Evolutionary conservation across 2,113 vertebrate genomes (phyloP).

Genomic region (Serinus canaria): DNA sequence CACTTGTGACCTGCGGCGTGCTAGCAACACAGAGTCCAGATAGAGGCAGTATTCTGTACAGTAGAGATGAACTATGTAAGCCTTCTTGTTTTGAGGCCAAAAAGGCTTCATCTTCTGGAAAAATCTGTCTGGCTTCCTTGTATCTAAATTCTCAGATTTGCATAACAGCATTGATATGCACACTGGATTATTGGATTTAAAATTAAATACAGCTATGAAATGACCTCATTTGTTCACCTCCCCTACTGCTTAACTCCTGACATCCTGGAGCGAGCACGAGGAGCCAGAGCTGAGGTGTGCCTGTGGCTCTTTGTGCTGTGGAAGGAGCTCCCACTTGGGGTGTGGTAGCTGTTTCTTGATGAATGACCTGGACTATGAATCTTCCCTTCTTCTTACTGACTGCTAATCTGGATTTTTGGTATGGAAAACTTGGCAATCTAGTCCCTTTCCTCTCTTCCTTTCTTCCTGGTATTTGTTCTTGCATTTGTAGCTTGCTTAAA

Average conservation of each 20-base stretch:
- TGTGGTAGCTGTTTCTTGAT: conserved; percentile 52
- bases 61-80: conserved; percentile 64
- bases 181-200: conserved; percentile 72
- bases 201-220: conserved; percentile 71
- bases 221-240: conserved; percentile 48
- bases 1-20: conserved; percentile 57
- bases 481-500: conserved; percentile 77
- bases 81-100: conserved; percentile 66
- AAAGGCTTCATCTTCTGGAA: conserved; percentile 68
- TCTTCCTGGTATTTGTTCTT: conserved; percentile 70
- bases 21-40: conserved; percentile 59
- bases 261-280: conserved; percentile 40
- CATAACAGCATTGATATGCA: conserved; percentile 67
- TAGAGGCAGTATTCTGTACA: conserved; percentile 76
- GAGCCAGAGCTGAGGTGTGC: conserved; percentile 48
- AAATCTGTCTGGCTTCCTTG: conserved; percentile 66
- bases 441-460: conserved; percentile 63
- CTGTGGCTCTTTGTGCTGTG: conserved; percentile 51
- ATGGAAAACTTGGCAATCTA: conserved; percentile 65
- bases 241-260: conserved; percentile 48
- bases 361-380: conserved; percentile 53
- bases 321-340: conserved; percentile 62
- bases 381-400: conserved; percentile 47
- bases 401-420: conserved; percentile 67
- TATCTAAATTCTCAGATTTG: conserved; percentile 70